Evolutionary conservation across 2,113 vertebrate species (phyloP).

Genomic region (Turnix velox): DNA sequence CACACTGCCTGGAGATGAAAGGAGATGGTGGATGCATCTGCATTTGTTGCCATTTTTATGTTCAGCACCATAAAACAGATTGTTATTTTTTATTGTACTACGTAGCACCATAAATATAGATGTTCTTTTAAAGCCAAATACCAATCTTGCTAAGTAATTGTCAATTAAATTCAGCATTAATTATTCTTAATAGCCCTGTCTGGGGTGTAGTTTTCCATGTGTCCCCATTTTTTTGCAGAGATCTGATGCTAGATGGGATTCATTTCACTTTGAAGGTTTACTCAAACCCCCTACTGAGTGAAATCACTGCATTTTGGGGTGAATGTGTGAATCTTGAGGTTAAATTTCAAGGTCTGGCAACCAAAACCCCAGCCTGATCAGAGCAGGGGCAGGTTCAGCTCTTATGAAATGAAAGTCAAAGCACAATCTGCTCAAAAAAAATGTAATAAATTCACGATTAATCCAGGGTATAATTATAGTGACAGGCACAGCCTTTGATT

Average conservation of each 20-base stretch:
- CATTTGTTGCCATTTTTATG: not conserved
- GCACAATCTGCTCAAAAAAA: not conserved
- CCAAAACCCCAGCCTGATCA: not conserved
- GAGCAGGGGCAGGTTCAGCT: not conserved
- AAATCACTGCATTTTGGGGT: not conserved
- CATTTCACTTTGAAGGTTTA: not conserved
- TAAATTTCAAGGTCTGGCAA: not conserved
- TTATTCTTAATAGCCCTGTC: constrained; percentile 24
- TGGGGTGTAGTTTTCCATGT: not conserved
- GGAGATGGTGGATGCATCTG: not conserved
- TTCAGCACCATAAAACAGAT: constrained; percentile 2
- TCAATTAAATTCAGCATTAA: constrained; percentile 34
- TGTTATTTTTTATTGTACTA: constrained; percentile 25
- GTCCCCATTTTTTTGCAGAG: not conserved
- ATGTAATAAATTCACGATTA: not conserved
- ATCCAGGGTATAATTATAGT: not conserved
- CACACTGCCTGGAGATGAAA: not conserved
- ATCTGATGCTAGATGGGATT: not conserved
- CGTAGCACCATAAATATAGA: constrained; percentile 1
- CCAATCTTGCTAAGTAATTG: constrained; percentile 37
- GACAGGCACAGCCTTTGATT: not conserved
- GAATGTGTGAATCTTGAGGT: not conserved
- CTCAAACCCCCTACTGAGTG: not conserved
- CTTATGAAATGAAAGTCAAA: not conserved
- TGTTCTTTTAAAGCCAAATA: constrained; percentile 25